These are phyloP conservation scores for Aphodius granarius DNA, from an alignment of 2,888 invertebrate species.

Conservation along the genomic window DNA sequence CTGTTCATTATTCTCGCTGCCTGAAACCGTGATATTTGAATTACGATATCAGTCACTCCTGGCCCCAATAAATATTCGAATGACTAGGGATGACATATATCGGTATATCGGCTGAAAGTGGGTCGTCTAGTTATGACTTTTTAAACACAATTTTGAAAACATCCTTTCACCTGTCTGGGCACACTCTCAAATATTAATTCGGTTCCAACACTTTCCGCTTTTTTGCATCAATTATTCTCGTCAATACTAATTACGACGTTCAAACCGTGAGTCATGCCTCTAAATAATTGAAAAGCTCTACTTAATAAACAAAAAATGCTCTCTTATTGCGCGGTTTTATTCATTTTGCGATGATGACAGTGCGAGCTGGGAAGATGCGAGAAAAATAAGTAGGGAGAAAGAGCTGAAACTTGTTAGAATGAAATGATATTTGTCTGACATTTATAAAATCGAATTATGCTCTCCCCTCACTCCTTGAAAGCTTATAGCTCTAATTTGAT, in stretches of 20 bases:
- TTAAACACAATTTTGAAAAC: not conserved
- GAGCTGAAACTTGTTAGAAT: not conserved
- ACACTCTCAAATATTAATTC: not conserved
- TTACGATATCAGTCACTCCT: not conserved
- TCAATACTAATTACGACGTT: not conserved
- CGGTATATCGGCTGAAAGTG: not conserved
- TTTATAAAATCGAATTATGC: not conserved
- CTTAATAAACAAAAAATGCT: no score
- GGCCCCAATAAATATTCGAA: not conserved
- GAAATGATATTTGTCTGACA: not conserved
- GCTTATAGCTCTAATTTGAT: not conserved
- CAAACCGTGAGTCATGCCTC: not conserved
- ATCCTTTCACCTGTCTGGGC: not conserved
- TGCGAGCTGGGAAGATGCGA: not conserved
- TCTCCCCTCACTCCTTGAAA: not conserved
- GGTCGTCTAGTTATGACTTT: not conserved
- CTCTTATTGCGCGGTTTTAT: no score
- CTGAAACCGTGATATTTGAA: not conserved
- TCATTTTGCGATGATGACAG: not conserved
- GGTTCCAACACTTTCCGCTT: not conserved
- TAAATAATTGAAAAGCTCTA: not conserved
- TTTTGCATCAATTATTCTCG: not conserved
- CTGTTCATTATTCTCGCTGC: not conserved
- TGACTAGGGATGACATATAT: not conserved
- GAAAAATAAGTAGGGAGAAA: not conserved